Evolutionary conservation across 1,140 invertebrate species (phyloP), one percentile per base, ranked within the genome.

Genomic region (Cecropterus lyciades): DNA sequence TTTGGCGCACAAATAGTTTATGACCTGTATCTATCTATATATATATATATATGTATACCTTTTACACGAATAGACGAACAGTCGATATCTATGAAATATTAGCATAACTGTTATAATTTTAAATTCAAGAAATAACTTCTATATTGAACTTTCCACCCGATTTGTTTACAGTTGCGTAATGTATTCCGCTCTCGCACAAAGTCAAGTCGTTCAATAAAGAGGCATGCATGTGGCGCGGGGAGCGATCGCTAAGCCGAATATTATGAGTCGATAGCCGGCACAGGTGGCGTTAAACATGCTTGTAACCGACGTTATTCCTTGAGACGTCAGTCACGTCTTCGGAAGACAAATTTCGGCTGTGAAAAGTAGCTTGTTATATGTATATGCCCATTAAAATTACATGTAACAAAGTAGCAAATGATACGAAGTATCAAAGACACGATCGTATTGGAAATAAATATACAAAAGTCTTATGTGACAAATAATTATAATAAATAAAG

Each of bases 191-290:
- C 49, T 46, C 59, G 71, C 49, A 62, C 59, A 68, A 72, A 83
- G 80, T 81, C 75, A 84, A 84, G 77, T 79, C 75, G 76, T 89
- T 84, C 82, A 84, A 88, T 86, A 87, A 82, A 80, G 76, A 67
- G 77, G 75, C 70, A 69, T 72, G 69, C 82, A 76, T 77, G 75
- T 62, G 77, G 72, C 67, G 77, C 42, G 68, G 57, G 71, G 51
- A n/a, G 46, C 53, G 71, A 77, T 75, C 75, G 89, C 83, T 93
- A 93, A 93, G 92, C 89, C 85, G 92, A 93, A 93, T 93, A 93
- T 93, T 93, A 93, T 93, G 92, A 92, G 91, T 79, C 80, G 82
- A 88, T 87, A 72, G 82, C 78, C 79, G 87, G 65, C 82, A 69
- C 92, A 92, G 92, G 89, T 93, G 92, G 82, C 67, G 87, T 75